These are phyloP conservation scores for Luperina testacea DNA, from an alignment of 2,888 invertebrate genomes.

Conservation along the genomic window DNA sequence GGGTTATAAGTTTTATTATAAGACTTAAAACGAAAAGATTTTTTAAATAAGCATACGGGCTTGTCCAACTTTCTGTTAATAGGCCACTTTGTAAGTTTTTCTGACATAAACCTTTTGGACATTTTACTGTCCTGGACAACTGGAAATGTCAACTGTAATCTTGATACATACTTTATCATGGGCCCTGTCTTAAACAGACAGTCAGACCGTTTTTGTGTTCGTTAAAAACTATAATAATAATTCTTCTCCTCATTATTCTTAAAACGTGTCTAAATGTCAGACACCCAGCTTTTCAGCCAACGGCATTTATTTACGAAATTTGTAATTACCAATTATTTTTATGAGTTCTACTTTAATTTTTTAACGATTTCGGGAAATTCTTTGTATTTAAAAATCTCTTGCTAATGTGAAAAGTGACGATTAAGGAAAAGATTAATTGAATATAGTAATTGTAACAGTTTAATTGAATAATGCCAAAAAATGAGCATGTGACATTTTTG, in stretches of 20 bases:
- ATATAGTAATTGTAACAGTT: slow-evolving; percentile 7
- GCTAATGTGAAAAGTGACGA: slow-evolving; percentile 2
- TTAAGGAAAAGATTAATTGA: slow-evolving; percentile 16
- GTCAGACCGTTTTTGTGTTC: slow-evolving; percentile 35
- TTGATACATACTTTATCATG: slow-evolving; percentile 31
- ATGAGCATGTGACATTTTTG: neutral
- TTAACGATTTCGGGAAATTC: slow-evolving; percentile 20
- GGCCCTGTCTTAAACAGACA: slow-evolving; percentile 10
- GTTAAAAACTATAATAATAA: slow-evolving; percentile 40
- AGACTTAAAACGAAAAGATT: too few relatives aligned
- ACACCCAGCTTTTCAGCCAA: slow-evolving; percentile 4
- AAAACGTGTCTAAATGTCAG: slow-evolving; percentile 54
- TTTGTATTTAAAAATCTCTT: slow-evolving; percentile 12
- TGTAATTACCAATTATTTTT: slow-evolving; percentile 50
- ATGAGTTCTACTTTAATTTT: slow-evolving; percentile 4
- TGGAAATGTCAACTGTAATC: slow-evolving; percentile 37
- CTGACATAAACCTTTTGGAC: slow-evolving; percentile 1
- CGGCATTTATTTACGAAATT: slow-evolving; percentile 43
- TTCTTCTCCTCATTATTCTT: slow-evolving; percentile 35
- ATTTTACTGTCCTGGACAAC: neutral
- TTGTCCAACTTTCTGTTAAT: slow-evolving; percentile 12
- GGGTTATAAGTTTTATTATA: too few relatives aligned
- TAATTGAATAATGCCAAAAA: neutral
- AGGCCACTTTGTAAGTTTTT: slow-evolving; percentile 9
- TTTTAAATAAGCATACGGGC: neutral